A percentile compares a stretch with the other conserved stretches of the same genome.
phyloP scores from a whole-genome alignment of 2,113 vertebrate genomes.

The Lates calcarifer region DNA sequence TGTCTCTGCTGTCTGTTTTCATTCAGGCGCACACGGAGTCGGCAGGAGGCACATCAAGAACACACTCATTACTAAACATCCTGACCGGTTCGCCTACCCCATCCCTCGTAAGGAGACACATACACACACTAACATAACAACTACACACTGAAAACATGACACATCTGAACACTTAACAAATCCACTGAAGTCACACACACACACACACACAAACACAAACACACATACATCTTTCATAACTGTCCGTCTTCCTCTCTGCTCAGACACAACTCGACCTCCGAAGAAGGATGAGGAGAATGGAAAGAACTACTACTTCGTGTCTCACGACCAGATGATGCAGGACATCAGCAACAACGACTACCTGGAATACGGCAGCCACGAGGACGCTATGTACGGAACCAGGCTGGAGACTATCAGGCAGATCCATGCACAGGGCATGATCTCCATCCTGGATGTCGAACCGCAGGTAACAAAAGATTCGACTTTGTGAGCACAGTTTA shows the following conservation, averaged over 20 bases:
- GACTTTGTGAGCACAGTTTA: not conserved
- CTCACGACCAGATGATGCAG: conserved; percentile 99
- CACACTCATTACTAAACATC: conserved; percentile 98
- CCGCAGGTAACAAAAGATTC: conserved; percentile 88
- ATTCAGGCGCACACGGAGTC: conserved; percentile 95
- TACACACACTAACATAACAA: not conserved
- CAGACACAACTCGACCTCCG: conserved; percentile 98
- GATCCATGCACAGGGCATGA: conserved; percentile 95
- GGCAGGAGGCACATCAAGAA: conserved; percentile 99
- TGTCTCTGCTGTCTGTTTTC: not conserved
- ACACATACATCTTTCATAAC: too few relatives aligned
- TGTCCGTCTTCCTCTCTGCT: not conserved
- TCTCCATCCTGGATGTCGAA: conserved; percentile 98
- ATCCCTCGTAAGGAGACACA: conserved; percentile 94
- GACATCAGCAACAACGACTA: conserved; percentile 99
- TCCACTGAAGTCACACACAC: too few relatives aligned
- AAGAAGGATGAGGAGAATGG: conserved; percentile 99
- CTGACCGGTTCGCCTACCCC: conserved; percentile 98
- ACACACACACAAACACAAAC: too few relatives aligned
- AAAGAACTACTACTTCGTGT: conserved; percentile 99
- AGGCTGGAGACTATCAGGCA: conserved; percentile 98
- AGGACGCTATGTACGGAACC: conserved; percentile 99
- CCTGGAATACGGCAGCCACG: conserved; percentile 99
- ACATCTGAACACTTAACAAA: too few relatives aligned
- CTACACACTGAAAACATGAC: not conserved